Base-by-base conservation (phyloP, 2,888 invertebrate species). In the Mythimna pallens region DNA sequence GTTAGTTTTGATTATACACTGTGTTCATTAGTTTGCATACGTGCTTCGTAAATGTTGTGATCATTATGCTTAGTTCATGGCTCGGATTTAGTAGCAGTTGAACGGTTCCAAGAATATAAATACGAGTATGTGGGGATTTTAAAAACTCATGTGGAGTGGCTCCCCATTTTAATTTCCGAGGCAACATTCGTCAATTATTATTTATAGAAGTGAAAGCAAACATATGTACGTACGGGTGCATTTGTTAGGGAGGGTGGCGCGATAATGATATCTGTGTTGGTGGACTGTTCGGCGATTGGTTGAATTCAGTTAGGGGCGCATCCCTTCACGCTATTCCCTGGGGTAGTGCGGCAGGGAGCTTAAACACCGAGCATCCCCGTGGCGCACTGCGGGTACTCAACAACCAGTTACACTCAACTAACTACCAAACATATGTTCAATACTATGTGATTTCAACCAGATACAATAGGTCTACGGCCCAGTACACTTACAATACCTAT, bases 221-320 rank as follows among this genome's bases (percentile, higher is more conserved):
- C 95, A 95, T 95, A 96, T 95, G 96, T 95, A 93, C 89, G 95
- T 94, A 94, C 89, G 88, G 78, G 88, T 89, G 84, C 81, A 86
- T 90, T 90, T 86, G 85, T 86, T 78, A 78, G 84, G 88, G 81
- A 92, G 95, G 95, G 95, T 93, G 93, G 87, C 84, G 80, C 73
- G 63, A 87, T 93, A 92, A 93, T 92, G 89, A 91, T 90, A 90
- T 91, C 89, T 90, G 90, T 90, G 81, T 80, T 76, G 84, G 89
- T 81, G 73, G 81, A 80, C 87, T 82, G 87, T 80, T 78, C 90
- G 82, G 84, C 88, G 92, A 96, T 96, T 95, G 96, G 95, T 92
- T 87, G 91, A 88, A 85, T 89, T 80, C 65, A 80, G 82, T 85
- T 77, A 84, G 89, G 95, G 95, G 93, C 83, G 87, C 92, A 92